Percentiles rank a stretch among this genome's conserved stretches.
These are phyloP conservation scores for Macrostomum lignano DNA, from an alignment of 1,140 invertebrate species.

Conservation along the genomic window DNA sequence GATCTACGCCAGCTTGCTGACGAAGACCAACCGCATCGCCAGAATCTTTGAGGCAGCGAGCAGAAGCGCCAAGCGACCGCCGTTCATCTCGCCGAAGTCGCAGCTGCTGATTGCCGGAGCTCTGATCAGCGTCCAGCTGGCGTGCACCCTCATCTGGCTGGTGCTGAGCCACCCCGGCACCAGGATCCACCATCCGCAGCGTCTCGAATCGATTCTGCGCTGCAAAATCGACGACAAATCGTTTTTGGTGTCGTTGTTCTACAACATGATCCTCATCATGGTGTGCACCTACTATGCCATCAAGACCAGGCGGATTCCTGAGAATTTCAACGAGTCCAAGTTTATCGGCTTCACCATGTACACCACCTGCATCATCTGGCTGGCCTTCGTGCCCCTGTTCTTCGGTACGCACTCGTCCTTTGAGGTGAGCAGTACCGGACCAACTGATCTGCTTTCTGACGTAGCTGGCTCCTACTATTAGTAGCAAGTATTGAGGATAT, in stretches of 20 bases:
- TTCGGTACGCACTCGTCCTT: slow-evolving; percentile 27
- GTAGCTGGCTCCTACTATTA: no score
- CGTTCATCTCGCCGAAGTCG: slow-evolving; percentile 40
- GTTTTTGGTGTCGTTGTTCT: slow-evolving; percentile 40
- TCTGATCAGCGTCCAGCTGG: slow-evolving; percentile 9
- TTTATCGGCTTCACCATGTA: slow-evolving; percentile 85
- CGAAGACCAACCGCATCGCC: slow-evolving; percentile 41
- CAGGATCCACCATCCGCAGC: no score
- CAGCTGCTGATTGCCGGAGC: slow-evolving; percentile 6
- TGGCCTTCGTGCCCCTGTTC: slow-evolving; percentile 44
- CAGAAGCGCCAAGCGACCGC: slow-evolving; percentile 49
- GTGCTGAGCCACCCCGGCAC: no score
- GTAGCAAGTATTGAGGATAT: no score
- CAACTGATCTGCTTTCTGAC: no score
- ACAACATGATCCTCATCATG: slow-evolving; percentile 42
- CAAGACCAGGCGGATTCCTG: slow-evolving; percentile 59
- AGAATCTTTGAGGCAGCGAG: slow-evolving; percentile 40
- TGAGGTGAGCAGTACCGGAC: no score
- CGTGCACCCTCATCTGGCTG: no score
- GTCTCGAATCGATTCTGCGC: slow-evolving; percentile 29
- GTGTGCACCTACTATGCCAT: slow-evolving; percentile 46
- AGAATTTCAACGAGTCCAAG: slow-evolving; percentile 76
- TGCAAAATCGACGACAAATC: slow-evolving; percentile 42
- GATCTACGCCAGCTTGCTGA: slow-evolving; percentile 39
- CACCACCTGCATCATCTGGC: slow-evolving; percentile 49